Evolutionary conservation across 92 coral and sea anemone genomes (phyloP), one percentile per base, ranked within the genome.

Genomic region (Porites lobata): DNA sequence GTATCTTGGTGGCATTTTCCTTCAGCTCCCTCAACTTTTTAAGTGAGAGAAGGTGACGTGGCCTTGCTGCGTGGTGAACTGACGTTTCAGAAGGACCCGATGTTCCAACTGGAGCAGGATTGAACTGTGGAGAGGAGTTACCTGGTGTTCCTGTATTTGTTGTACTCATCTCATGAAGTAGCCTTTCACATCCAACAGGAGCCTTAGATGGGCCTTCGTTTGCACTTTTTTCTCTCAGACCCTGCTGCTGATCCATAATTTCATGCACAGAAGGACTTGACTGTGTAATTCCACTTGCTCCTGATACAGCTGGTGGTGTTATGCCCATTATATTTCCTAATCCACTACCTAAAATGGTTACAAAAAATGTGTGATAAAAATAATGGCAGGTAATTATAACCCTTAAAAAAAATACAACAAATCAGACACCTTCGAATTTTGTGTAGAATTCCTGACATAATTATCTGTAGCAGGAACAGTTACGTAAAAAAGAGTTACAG

Each of bases 61-160:
- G 22, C 22, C 22, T 21, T 21, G 22, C 22, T 21, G 92, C 91
- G 4, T 59, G 72, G 21, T 59, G 65, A 56, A 92, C 32, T 3
- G 94, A 86, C 19, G 83, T 75, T 76, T 88, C 92, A 43, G 84
- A 83, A 22, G 94, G 94, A 2, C 92, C 94, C 9, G 90, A 69
- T 18, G 68, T 57, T 3, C 89, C 90, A 20, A 58, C 72, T 24
- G 72, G 80, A 8, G 72, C 73, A 19, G 43, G 72, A 19, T 15
- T 26, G 43, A 50, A 52, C 0, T 72, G 63, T 13, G 73, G 63
- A 2, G 87, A 20, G 11, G 80, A 63, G 26, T 19, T 17, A 7
- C 20, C 15, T 38, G 11, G 19, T 9, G 24, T 13, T 83, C 59
- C 8, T 61, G 4, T 19, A n/a, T 24, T 59, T 10, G 79, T 71